Conservation (phyloP, 1,140 invertebrate genomes). For the Philaenus spumarius region DNA sequence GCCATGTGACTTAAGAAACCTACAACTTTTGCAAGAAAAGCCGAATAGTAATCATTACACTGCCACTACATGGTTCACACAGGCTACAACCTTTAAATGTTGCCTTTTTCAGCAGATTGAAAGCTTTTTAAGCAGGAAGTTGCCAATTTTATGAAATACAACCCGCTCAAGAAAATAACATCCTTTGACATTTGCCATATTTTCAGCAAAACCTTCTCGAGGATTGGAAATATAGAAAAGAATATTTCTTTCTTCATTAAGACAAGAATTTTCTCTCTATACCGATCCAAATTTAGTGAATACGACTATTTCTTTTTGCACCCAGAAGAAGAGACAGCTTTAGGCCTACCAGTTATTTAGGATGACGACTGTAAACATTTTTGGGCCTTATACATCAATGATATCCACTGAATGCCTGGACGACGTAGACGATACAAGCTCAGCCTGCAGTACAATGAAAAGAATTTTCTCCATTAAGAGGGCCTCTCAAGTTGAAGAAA, state of each 20-base stretch:
- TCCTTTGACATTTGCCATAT: slow-evolving; percentile 34
- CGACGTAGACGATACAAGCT: neutral
- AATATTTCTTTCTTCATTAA: slow-evolving; percentile 14
- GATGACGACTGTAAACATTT: neutral
- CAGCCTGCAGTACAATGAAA: neutral
- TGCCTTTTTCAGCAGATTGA: slow-evolving; percentile 29
- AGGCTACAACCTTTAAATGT: slow-evolving; percentile 37
- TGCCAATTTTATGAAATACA: slow-evolving; percentile 28
- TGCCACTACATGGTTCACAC: slow-evolving; percentile 38
- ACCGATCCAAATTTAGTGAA: neutral
- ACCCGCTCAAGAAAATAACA: slow-evolving; percentile 33
- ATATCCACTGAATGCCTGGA: neutral
- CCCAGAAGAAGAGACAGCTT: neutral
- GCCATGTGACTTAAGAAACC: slow-evolving; percentile 28
- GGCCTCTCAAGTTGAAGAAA: neutral
- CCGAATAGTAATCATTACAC: slow-evolving; percentile 36
- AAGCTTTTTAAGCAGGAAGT: slow-evolving; percentile 30
- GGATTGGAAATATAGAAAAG: slow-evolving; percentile 29
- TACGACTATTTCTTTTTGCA: neutral
- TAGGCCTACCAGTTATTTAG: neutral
- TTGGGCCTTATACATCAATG: neutral
- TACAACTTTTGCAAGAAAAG: slow-evolving; percentile 33
- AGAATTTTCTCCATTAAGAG: neutral
- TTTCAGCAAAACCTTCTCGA: slow-evolving; percentile 31
- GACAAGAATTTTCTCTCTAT: slow-evolving; percentile 11